phyloP scores from a whole-genome alignment of 2,113 vertebrate species.

The Atrichornis clamosus region DNA sequence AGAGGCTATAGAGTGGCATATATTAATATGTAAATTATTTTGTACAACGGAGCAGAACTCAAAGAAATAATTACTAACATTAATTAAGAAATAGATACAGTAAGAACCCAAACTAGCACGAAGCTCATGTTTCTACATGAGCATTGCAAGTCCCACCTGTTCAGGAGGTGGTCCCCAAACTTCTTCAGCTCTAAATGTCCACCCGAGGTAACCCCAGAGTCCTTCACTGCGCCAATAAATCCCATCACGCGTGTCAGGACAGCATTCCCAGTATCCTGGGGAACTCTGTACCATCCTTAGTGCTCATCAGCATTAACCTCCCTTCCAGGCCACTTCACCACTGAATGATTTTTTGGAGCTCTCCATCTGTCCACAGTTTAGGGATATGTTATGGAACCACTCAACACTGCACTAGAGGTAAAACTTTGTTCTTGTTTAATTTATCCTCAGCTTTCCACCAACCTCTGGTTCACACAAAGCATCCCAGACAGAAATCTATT shows the following conservation, averaged over 20 bases:
- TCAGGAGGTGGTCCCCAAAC: background rate
- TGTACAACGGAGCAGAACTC: background rate
- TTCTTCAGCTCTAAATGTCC: background rate
- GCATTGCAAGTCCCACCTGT: background rate
- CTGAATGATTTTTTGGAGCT: background rate
- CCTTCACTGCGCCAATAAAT: background rate
- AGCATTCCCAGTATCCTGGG: background rate
- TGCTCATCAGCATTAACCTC: background rate
- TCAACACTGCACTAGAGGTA: background rate
- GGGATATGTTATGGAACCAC: background rate
- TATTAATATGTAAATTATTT: background rate
- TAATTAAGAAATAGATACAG: background rate
- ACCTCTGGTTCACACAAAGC: background rate
- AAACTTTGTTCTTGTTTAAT: background rate
- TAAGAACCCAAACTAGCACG: background rate
- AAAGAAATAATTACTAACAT: background rate
- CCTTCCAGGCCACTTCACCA: background rate
- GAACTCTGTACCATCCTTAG: background rate
- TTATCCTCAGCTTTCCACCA: background rate
- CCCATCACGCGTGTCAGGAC: fast-evolving
- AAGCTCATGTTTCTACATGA: background rate
- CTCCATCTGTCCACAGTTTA: background rate
- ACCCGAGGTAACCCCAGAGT: background rate
- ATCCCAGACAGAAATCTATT: background rate
- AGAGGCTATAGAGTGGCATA: background rate